These are phyloP conservation scores for Synergus itoensis DNA, from an alignment of 2,888 invertebrate genomes.

Conservation along the genomic window DNA sequence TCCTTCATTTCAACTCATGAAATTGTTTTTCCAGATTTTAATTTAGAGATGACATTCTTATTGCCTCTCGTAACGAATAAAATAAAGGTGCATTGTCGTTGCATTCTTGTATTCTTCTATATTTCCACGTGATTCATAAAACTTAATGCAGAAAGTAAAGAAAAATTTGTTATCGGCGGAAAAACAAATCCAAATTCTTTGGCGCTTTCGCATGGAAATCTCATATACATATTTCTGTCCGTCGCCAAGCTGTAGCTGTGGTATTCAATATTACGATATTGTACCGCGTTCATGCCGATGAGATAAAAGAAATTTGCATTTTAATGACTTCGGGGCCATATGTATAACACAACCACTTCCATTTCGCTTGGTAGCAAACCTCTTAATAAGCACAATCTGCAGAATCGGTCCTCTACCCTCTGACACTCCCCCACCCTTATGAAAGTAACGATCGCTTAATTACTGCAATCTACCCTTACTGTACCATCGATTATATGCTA, in stretches of 20 bases:
- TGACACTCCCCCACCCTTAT: neutral
- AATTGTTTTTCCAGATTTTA: neutral
- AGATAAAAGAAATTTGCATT: slow-evolving; percentile 60
- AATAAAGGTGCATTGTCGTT: neutral
- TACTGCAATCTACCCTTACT: slow-evolving; percentile 24
- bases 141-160: neutral
- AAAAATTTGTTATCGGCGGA: neutral
- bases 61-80: neutral
- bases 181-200: neutral
- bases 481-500: slow-evolving; percentile 23
- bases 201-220: neutral
- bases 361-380: neutral
- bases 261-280: slow-evolving; percentile 50
- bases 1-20: neutral
- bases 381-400: slow-evolving; percentile 42
- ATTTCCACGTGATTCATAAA: neutral
- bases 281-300: slow-evolving; percentile 41
- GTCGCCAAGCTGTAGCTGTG: slow-evolving; percentile 8
- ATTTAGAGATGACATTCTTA: neutral
- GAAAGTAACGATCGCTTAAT: slow-evolving; percentile 37
- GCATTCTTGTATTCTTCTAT: no score
- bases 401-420: slow-evolving; percentile 12
- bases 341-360: slow-evolving; percentile 10
- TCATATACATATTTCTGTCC: slow-evolving; percentile 9
- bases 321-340: slow-evolving; percentile 51